Evolutionary conservation across 2,797 vertebrate genomes (phyloP).

Genomic region (Pseudocheirus occidentalis): DNA sequence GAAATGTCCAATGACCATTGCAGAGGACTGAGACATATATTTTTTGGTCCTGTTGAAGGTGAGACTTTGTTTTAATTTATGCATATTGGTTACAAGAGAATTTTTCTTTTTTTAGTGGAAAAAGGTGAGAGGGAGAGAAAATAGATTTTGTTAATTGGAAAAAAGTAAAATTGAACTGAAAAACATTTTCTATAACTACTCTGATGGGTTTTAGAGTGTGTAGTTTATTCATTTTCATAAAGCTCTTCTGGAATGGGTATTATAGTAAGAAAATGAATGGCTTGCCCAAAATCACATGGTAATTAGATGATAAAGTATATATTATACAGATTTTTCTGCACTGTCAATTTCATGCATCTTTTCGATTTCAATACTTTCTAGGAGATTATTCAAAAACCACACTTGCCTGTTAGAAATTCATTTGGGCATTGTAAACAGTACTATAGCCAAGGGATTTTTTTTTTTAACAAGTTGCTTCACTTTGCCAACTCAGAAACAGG

Average conservation of each 20-base stretch:
- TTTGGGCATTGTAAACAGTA: slow-evolving; percentile 12
- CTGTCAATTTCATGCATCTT: background rate
- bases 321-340: background rate
- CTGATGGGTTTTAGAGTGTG: background rate
- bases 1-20: background rate
- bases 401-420: slow-evolving; percentile 3
- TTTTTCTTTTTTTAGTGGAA: background rate
- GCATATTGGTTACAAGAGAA: background rate
- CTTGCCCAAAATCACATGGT: slow-evolving; percentile 1
- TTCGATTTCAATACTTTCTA: slow-evolving; percentile 5
- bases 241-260: background rate
- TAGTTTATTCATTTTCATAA: slow-evolving; percentile 24
- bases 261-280: slow-evolving; percentile 1
- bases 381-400: slow-evolving; percentile 13
- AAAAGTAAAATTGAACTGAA: background rate
- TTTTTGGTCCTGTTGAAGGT: background rate
- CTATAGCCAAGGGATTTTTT: background rate
- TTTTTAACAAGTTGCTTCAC: background rate
- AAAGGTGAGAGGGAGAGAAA: background rate
- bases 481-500: background rate
- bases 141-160: background rate
- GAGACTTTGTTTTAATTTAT: background rate
- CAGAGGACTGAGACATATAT: background rate
- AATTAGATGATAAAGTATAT: background rate
- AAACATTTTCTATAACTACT: background rate